A percentile compares a stretch with the other conserved stretches of the same genome.
phyloP scores from a whole-genome alignment of 2,888 invertebrate species.

The Carterocephalus palaemon region DNA sequence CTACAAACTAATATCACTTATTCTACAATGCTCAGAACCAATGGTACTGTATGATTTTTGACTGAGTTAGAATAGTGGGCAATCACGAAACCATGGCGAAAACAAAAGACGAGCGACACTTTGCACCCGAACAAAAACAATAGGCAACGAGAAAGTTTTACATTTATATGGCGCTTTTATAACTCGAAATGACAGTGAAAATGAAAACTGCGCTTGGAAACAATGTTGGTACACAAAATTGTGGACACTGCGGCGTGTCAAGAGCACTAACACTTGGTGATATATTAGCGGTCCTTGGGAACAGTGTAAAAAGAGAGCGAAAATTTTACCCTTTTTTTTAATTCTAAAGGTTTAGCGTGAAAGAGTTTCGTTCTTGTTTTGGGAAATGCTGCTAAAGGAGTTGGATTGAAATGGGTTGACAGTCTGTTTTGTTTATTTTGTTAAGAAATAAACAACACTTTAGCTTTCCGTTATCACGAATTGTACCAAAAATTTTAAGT shows the following conservation, averaged over 20 bases:
- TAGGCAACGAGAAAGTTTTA: constrained; percentile 8
- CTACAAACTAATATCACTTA: no score
- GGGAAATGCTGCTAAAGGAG: no score
- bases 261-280: constrained; percentile 49
- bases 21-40: no score
- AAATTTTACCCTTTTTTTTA: constrained; percentile 1
- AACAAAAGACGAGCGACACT: constrained; percentile 23
- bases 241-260: constrained; percentile 47
- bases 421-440: no score
- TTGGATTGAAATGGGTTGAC: no score
- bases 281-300: constrained; percentile 28
- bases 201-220: constrained; percentile 33
- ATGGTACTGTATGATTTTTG: no score
- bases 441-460: no score
- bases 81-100: no score
- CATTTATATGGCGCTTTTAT: constrained; percentile 30
- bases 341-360: constrained; percentile 33
- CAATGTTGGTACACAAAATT: constrained; percentile 37
- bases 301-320: constrained; percentile 32
- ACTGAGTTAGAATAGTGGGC: no score
- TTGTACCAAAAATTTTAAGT: no score
- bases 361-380: no score
- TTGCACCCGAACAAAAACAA: constrained; percentile 25
- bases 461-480: no score
- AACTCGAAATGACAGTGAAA: constrained; percentile 33